Conservation (phyloP, 2,113 vertebrate genomes). For the Vicugna pacos region DNA sequence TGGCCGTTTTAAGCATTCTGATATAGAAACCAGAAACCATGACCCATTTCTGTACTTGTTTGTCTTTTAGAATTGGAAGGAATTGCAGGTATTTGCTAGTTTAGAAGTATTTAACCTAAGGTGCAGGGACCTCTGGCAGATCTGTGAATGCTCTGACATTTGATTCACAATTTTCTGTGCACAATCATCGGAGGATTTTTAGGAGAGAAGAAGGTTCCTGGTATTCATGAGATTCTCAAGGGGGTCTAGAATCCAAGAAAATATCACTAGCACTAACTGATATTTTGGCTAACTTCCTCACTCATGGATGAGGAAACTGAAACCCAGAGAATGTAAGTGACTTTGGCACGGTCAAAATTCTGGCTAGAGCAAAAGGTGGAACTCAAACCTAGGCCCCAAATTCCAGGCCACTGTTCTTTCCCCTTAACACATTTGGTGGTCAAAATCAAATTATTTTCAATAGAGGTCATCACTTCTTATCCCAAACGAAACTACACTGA, state of each 20-base stretch:
- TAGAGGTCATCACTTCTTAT: neutral
- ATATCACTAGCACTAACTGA: neutral
- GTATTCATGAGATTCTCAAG: neutral
- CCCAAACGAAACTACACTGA: neutral
- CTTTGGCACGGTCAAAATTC: neutral
- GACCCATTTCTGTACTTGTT: neutral
- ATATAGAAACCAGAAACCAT: neutral
- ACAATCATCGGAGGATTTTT: neutral
- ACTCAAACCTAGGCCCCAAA: neutral
- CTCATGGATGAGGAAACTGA: neutral
- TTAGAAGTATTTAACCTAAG: neutral
- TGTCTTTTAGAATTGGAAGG: neutral
- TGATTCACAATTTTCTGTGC: neutral
- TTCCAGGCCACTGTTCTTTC: neutral
- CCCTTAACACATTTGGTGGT: neutral
- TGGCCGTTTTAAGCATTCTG: neutral
- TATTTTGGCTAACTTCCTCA: neutral
- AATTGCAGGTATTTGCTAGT: neutral
- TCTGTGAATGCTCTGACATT: neutral
- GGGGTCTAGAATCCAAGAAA: neutral
- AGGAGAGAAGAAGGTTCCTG: neutral
- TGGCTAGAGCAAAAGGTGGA: neutral
- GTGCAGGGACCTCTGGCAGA: neutral
- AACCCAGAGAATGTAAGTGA: neutral
- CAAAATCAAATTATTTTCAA: neutral